Percentiles rank a stretch among this genome's conserved stretches.
These are phyloP conservation scores for Enteromius viviparus DNA, from an alignment of 2,797 vertebrate species.

Conservation along the genomic window DNA sequence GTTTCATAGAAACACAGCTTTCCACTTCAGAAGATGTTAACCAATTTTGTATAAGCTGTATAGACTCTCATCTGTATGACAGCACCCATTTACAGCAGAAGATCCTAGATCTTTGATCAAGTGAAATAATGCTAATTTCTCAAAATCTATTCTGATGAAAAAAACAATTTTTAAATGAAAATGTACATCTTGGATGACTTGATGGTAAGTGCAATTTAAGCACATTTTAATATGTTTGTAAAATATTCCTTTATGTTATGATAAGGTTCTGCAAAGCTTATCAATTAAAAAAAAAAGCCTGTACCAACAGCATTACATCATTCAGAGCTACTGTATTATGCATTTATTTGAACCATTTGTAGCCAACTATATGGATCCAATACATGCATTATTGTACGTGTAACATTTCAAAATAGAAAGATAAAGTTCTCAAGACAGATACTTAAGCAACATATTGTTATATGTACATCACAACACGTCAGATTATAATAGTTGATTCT, in stretches of 20 bases:
- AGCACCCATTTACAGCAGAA: background rate
- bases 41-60: background rate
- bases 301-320: conserved; percentile 10
- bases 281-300: background rate
- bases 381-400: conserved; percentile 3
- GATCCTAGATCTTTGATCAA: background rate
- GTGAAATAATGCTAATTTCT: background rate
- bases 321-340: background rate
- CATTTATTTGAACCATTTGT: background rate
- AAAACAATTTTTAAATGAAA: background rate
- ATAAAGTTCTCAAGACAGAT: background rate
- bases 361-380: background rate
- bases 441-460: conserved; percentile 2
- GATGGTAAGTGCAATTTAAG: background rate
- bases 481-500: conserved; percentile 26
- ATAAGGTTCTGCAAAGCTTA: background rate
- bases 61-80: background rate
- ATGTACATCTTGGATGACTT: background rate
- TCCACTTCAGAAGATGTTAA: background rate
- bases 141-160: background rate
- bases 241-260: background rate
- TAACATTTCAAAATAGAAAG: background rate
- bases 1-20: background rate
- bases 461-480: conserved; percentile 8
- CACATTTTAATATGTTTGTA: background rate